These are phyloP conservation scores for Sinosuthora webbiana DNA, from an alignment of 2,113 vertebrate genomes.

Conservation along the genomic window DNA sequence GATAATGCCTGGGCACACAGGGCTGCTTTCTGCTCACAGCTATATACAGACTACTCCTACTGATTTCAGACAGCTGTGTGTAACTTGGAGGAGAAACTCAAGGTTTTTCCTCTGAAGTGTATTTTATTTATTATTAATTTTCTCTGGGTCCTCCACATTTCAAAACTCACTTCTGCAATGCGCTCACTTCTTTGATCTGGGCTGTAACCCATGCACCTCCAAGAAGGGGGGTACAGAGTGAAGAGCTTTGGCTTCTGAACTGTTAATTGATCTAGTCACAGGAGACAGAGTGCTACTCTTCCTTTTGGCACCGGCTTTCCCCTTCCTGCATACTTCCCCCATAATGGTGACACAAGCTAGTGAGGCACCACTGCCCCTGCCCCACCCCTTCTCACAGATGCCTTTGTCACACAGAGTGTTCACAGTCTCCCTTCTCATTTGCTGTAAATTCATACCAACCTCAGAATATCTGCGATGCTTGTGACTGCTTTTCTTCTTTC, in stretches of 20 bases:
- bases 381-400: neutral
- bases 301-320: rapidly evolving
- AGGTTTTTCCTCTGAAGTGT: neutral
- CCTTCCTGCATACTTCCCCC: neutral
- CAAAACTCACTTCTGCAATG: neutral
- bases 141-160: neutral
- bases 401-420: neutral
- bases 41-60: neutral
- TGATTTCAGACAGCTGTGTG: neutral
- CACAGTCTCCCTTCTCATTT: neutral
- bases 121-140: neutral
- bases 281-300: neutral
- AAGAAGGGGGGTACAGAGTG: rapidly evolving
- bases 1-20: conserved; percentile 3
- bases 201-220: neutral
- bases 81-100: neutral
- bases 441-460: neutral
- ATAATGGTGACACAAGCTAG: rapidly evolving
- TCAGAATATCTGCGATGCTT: neutral
- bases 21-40: neutral
- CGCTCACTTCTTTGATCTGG: neutral
- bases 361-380: neutral
- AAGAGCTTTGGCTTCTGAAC: neutral
- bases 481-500: neutral
- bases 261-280: neutral